Base-by-base conservation (phyloP, 2,888 invertebrate species). In the Vesta saturnalis region DNA sequence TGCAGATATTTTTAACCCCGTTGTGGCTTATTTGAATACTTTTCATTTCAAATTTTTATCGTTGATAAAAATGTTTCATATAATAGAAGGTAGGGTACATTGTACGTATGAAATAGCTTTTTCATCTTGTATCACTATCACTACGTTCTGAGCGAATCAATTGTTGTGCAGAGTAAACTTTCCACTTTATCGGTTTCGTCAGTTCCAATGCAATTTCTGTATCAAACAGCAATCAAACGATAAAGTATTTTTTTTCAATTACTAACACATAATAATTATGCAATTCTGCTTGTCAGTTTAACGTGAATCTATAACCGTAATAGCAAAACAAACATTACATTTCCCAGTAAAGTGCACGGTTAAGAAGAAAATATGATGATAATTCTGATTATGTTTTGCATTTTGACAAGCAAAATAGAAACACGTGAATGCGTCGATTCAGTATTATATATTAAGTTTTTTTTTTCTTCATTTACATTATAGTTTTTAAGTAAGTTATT, bases 151-250 rank as follows among this genome's bases (percentile, higher is more conserved):
- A 49, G 47, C 14, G 47, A 18, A 49, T 49, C 47, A 49, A 49
- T 49, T 49, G 46, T 46, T 46, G 47, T 49, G 47, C 14, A 3
- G 47, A 49, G 10, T 49, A 49, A 49, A 49, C 47, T 49, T 46
- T 46, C 15, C 46, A 46, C 46, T 46, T 46, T 49, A 49, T 16
- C n/a, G 47, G 47, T 49, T 49, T 49, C 47, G n/a, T 49, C 47
- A 49, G 15, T 49, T 49, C 43, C 5, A 43, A 5, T n/a, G 5
- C 8, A n/a, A 43, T 43, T 43, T 43, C 23, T n/a, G 10, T n/a
- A 43, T 43, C 12, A 43, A 5, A 3, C 10, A 43, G n/a, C 10
- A 43, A 43, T 43, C 43, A 43, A 5, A n/a, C 14, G n/a, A 5
- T 43, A 43, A 43, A 5, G 10, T 43, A 5, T n/a, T 8, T n/a